These are phyloP conservation scores for Leptothorax acervorum DNA, from an alignment of 2,888 invertebrate species.

Conservation along the genomic window DNA sequence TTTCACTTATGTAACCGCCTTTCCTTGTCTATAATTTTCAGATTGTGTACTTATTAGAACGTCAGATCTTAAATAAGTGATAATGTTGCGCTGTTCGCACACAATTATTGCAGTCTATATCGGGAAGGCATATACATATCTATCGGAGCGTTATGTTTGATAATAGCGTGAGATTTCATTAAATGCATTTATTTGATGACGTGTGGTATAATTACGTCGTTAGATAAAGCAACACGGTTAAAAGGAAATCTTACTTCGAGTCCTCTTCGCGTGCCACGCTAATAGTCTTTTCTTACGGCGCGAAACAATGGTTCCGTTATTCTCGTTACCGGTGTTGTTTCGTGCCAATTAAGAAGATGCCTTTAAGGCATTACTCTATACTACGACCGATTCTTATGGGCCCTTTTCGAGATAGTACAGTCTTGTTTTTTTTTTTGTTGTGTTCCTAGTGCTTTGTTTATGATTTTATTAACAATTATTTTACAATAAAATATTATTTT, in stretches of 20 bases:
- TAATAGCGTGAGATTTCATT: conserved; percentile 40
- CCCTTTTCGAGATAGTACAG: conserved; percentile 2
- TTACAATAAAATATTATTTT: too few species aligned
- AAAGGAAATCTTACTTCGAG: conserved; percentile 28
- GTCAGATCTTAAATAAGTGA: not conserved
- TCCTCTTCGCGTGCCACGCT: conserved; percentile 48
- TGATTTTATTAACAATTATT: not conserved
- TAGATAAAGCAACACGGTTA: conserved; percentile 17
- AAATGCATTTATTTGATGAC: conserved; percentile 23
- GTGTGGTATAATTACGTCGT: conserved; percentile 36
- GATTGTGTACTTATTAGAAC: not conserved
- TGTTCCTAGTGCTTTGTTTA: not conserved
- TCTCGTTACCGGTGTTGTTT: conserved; percentile 55
- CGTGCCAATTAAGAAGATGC: conserved; percentile 63
- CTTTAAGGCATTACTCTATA: conserved; percentile 25
- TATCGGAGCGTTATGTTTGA: conserved; percentile 13
- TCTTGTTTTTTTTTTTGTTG: not conserved
- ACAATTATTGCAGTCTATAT: not conserved
- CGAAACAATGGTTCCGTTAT: conserved; percentile 55
- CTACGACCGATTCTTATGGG: not conserved
- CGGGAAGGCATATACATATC: not conserved
- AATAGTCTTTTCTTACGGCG: conserved; percentile 30
- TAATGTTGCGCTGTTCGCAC: not conserved
- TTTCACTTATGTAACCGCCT: too few species aligned
- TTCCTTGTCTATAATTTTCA: too few species aligned